Percentiles rank a stretch among this genome's conserved stretches.
Evolutionary conservation across 2,888 invertebrate genomes (phyloP).

Genomic region (Spodoptera picta): DNA sequence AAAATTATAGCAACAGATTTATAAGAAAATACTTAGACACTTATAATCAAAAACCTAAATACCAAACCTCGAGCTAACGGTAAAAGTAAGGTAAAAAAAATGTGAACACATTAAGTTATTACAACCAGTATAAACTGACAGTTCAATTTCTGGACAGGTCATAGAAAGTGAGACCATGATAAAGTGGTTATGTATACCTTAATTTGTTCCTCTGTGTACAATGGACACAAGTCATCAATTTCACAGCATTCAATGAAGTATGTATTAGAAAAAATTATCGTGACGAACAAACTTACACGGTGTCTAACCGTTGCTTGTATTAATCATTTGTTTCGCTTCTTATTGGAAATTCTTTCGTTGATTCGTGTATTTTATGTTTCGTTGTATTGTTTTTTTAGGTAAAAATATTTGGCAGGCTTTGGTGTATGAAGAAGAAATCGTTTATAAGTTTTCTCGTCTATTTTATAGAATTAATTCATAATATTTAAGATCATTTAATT

Average conservation of each 20-base stretch:
- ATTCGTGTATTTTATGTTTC: conserved; percentile 7
- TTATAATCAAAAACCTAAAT: conserved; percentile 7
- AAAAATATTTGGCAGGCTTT: too few relatives aligned
- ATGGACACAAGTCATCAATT: conserved; percentile 40
- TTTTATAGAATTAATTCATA: too few relatives aligned
- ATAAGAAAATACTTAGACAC: too few relatives aligned
- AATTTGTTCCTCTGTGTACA: conserved; percentile 15
- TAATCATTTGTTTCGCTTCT: conserved; percentile 34
- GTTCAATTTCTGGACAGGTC: too few relatives aligned
- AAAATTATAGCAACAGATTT: too few relatives aligned
- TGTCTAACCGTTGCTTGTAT: conserved; percentile 23
- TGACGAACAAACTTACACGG: conserved; percentile 48
- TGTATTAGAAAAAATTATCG: conserved; percentile 39
- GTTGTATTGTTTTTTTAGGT: not conserved
- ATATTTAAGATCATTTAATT: too few relatives aligned
- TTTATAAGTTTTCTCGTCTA: too few relatives aligned
- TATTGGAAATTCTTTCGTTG: conserved; percentile 43
- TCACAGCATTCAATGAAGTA: conserved; percentile 36
- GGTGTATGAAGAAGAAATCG: too few relatives aligned
- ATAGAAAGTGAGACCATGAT: too few relatives aligned
- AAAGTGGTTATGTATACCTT: too few relatives aligned
- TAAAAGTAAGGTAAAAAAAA: conserved; percentile 24
- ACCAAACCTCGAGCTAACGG: conserved; percentile 26
- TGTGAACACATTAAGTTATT: conserved; percentile 1
- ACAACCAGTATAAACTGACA: too few relatives aligned